A percentile compares a stretch with the other conserved stretches of the same genome.
Conservation (phyloP, 2,888 invertebrate genomes). For the Pheosia gnoma region DNA sequence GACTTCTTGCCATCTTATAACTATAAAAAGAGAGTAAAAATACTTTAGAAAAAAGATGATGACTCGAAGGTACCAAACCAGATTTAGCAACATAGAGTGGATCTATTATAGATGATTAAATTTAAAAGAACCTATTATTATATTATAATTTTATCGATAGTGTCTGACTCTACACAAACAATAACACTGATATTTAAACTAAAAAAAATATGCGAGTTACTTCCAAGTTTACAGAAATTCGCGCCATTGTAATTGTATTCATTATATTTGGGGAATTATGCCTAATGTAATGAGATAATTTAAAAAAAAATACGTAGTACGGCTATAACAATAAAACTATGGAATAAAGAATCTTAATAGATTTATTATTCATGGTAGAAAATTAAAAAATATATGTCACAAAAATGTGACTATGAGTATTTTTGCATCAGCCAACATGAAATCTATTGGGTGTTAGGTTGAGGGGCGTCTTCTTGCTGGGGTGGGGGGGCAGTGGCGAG, state of each 20-base stretch:
- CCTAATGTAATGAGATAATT: background rate
- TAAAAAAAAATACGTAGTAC: background rate
- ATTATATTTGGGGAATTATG: too few species aligned
- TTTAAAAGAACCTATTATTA: background rate
- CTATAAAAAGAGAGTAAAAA: constrained; percentile 30
- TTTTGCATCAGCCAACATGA: constrained; percentile 48
- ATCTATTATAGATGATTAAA: constrained; percentile 8
- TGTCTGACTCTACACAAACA: too few species aligned
- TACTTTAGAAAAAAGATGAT: constrained; percentile 8
- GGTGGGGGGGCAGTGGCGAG: constrained; percentile 86
- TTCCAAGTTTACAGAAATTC: too few species aligned
- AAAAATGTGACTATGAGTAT: constrained; percentile 51
- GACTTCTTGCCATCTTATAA: constrained; percentile 21
- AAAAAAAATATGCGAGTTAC: too few species aligned
- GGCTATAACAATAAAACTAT: constrained; percentile 3
- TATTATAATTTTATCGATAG: background rate
- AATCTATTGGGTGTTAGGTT: constrained; percentile 47
- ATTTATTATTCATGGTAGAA: constrained; percentile 48
- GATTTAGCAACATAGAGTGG: constrained; percentile 9
- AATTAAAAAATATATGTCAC: constrained; percentile 54
- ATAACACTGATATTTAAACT: too few species aligned
- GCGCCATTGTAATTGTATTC: too few species aligned
- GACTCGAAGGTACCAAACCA: background rate
- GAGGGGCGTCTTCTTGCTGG: constrained; percentile 42
- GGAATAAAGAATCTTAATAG: constrained; percentile 12